phyloP scores from a whole-genome alignment of 1,140 invertebrate genomes.

The Drosophila lowei region DNA sequence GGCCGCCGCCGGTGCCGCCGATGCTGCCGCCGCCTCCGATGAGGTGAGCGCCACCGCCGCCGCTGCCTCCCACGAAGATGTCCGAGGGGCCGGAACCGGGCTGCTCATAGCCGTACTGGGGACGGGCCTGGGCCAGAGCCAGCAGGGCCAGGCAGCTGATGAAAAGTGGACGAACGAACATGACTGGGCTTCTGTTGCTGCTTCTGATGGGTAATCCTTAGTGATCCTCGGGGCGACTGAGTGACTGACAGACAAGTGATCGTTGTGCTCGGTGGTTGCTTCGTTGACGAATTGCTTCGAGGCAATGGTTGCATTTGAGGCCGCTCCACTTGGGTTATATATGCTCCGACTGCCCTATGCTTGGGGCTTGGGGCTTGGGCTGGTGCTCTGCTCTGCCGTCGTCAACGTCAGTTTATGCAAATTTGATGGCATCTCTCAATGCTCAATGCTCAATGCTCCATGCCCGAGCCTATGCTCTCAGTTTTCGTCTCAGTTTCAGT shows the following conservation, averaged over 20 bases:
- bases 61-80: slow-evolving; percentile 30
- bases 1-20: neutral
- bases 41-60: neutral
- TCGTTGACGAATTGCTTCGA: slow-evolving; percentile 52
- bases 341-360: slow-evolving; percentile 33
- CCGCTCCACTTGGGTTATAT: slow-evolving; percentile 77
- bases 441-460: slow-evolving; percentile 10
- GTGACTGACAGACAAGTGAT: neutral
- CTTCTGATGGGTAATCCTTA: slow-evolving; percentile 29
- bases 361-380: no score
- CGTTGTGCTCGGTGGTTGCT: slow-evolving; percentile 1
- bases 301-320: slow-evolving; percentile 75
- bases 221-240: slow-evolving; percentile 3
- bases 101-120: slow-evolving; percentile 75
- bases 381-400: slow-evolving; percentile 25
- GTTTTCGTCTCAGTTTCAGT: no score
- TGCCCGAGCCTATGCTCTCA: neutral
- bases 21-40: neutral
- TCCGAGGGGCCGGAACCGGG: slow-evolving; percentile 36
- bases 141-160: slow-evolving; percentile 40
- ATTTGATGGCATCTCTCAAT: no score
- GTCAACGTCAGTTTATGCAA: slow-evolving; percentile 14
- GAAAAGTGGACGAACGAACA: slow-evolving; percentile 31
- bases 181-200: neutral
- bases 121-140: slow-evolving; percentile 52